Conservation (phyloP, 2,797 vertebrate genomes). For the Threskiornis aethiopicus region DNA sequence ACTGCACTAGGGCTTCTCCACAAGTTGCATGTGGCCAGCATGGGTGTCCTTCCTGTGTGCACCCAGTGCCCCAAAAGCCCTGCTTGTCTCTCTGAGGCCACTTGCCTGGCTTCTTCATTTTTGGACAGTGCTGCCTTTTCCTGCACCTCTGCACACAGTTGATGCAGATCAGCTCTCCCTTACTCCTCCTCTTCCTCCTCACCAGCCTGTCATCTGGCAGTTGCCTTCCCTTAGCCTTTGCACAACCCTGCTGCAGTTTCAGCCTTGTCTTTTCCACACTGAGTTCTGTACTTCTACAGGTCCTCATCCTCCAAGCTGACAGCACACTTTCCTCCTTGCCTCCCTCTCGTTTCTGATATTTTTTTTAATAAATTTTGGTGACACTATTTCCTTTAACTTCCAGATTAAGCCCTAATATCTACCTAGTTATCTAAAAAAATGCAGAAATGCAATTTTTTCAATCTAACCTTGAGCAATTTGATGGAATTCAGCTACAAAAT, state of each 20-base stretch:
- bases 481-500: background rate
- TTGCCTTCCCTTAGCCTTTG: background rate
- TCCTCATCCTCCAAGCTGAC: background rate
- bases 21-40: background rate
- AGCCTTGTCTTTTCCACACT: background rate
- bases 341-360: background rate
- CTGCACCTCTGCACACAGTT: background rate
- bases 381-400: background rate
- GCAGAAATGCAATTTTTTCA: background rate
- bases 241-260: background rate
- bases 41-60: background rate
- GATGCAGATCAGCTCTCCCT: background rate
- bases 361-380: background rate
- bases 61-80: rapidly evolving
- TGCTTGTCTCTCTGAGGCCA: rapidly evolving
- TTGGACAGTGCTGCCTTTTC: rapidly evolving
- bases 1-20: background rate
- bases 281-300: background rate
- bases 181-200: background rate
- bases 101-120: background rate
- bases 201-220: background rate
- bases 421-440: background rate
- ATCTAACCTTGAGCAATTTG: background rate
- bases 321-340: background rate
- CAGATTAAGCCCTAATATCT: background rate